These are phyloP conservation scores for Thalassoma bifasciatum DNA, from an alignment of 2,113 vertebrate species.

Conservation along the genomic window DNA sequence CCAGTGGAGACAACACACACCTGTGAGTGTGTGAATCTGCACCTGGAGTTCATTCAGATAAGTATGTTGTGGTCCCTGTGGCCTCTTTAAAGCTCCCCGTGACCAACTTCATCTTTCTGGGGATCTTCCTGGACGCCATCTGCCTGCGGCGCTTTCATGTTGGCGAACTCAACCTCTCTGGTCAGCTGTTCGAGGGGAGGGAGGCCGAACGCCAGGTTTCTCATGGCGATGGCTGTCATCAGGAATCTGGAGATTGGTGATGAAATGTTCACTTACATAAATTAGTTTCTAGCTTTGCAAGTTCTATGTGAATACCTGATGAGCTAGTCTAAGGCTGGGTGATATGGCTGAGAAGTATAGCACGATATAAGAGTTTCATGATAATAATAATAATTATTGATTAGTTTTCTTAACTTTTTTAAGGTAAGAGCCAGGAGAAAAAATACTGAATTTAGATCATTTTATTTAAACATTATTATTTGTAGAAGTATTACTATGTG, in stretches of 20 bases:
- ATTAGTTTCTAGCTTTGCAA: background rate
- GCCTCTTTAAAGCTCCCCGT: constrained; percentile 76
- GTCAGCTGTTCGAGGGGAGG: constrained; percentile 90
- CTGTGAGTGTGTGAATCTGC: constrained; percentile 27
- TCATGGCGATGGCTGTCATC: constrained; percentile 91
- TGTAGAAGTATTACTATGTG: no score
- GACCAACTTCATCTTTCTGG: constrained; percentile 76
- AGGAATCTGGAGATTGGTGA: constrained; percentile 83
- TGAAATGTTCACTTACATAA: background rate
- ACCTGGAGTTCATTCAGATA: background rate
- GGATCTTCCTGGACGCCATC: constrained; percentile 60
- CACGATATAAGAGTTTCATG: no score
- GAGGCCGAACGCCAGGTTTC: constrained; percentile 89
- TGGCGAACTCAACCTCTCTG: constrained; percentile 88
- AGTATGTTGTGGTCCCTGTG: background rate
- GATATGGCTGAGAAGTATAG: no score
- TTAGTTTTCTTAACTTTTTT: no score
- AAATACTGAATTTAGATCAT: no score
- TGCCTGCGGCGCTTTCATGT: constrained; percentile 81
- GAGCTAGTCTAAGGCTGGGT: no score
- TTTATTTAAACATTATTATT: no score
- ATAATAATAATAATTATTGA: no score
- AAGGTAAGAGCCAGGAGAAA: no score
- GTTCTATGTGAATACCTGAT: background rate
- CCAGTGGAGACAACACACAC: constrained; percentile 43